These are phyloP conservation scores for Ptychodera flava DNA, from an alignment of 35 echinoderm and acorn worm species.

Conservation along the genomic window DNA sequence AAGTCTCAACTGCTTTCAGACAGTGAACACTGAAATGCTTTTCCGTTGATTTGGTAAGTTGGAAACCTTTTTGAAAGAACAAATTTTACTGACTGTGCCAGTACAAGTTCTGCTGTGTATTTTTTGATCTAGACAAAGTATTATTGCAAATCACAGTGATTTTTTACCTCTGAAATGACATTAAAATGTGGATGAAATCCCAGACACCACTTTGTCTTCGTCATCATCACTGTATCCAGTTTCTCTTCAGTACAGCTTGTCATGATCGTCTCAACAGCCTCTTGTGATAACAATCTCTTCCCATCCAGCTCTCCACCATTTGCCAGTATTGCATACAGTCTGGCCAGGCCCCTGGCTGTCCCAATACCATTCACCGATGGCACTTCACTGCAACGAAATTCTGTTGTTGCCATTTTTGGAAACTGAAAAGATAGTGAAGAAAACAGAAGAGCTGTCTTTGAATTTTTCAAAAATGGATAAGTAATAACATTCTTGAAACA, in stretches of 20 bases:
- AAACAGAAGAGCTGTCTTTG: not conserved
- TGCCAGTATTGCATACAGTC: constrained; percentile 50
- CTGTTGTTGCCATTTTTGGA: constrained; percentile 4
- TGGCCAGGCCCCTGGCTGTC: constrained; percentile 62
- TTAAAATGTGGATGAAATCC: not conserved
- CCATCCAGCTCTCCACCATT: constrained; percentile 26
- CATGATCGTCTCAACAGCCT: constrained; percentile 15
- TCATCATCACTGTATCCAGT: not conserved
- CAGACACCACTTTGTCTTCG: not conserved
- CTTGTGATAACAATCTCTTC: constrained; percentile 19
- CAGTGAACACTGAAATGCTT: too few relatives aligned
- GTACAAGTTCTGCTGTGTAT: too few relatives aligned
- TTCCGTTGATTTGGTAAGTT: too few relatives aligned
- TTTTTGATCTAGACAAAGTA: too few relatives aligned
- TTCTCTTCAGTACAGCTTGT: not conserved
- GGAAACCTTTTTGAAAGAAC: too few relatives aligned
- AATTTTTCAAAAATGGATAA: not conserved
- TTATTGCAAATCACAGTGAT: too few relatives aligned
- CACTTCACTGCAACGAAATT: constrained; percentile 40
- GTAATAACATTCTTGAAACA: too few relatives aligned
- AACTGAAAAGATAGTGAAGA: not conserved
- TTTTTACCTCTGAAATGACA: not conserved
- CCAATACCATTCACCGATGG: constrained; percentile 61
- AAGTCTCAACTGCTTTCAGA: too few relatives aligned
- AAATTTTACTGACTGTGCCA: too few relatives aligned